These are phyloP conservation scores for Brachionus rotundiformis DNA, from an alignment of 1,140 invertebrate genomes.

Conservation along the genomic window DNA sequence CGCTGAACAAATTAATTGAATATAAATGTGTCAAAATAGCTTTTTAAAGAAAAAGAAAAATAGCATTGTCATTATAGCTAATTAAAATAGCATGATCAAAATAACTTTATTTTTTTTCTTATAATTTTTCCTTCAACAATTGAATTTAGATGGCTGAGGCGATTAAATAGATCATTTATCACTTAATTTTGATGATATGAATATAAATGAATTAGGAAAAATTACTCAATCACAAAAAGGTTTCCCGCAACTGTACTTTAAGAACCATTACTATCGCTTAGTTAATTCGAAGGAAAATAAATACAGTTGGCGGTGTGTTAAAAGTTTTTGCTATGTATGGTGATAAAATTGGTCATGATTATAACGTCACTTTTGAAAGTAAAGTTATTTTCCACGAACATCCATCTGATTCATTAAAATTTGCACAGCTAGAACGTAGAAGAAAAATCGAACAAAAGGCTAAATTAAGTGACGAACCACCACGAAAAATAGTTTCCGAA, in stretches of 20 bases:
- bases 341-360: neutral
- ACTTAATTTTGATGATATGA: neutral
- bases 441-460: neutral
- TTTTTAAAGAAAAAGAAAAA: neutral
- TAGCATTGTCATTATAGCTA: neutral
- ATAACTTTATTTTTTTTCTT: constrained; percentile 14
- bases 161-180: neutral
- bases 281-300: too few species aligned
- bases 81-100: neutral
- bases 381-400: neutral
- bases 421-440: neutral
- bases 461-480: neutral
- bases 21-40: constrained; percentile 10
- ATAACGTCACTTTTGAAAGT: neutral
- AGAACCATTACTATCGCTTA: neutral
- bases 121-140: constrained; percentile 1
- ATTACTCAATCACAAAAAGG: constrained; percentile 17
- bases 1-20: constrained; percentile 33
- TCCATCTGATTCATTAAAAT: neutral
- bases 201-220: neutral
- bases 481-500: neutral
- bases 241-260: neutral
- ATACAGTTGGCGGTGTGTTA: neutral
- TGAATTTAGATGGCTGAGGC: neutral
- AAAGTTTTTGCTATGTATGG: neutral